A percentile compares a stretch with the other conserved stretches of the same genome.
These are phyloP conservation scores for Ictalurus punctatus DNA, from an alignment of 2,113 vertebrate species.

Conservation along the genomic window DNA sequence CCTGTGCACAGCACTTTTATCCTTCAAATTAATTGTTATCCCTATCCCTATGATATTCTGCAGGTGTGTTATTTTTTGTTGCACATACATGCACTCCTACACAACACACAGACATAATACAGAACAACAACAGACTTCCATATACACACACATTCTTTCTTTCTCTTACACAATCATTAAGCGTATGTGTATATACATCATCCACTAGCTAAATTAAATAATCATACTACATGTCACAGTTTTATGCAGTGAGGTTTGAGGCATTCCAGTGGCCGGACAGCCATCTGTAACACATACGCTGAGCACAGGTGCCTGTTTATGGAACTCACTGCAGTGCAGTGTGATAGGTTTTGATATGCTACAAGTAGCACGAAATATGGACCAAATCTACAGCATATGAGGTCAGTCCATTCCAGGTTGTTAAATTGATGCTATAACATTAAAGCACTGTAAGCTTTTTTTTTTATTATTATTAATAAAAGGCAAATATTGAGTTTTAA, in stretches of 20 bases:
- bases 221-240: slow-evolving; percentile 10
- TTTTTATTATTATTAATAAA: background rate
- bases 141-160: background rate
- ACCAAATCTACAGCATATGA: background rate
- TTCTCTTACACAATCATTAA: background rate
- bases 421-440: background rate
- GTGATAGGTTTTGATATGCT: slow-evolving; percentile 21
- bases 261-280: slow-evolving; percentile 32
- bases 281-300: slow-evolving; percentile 42
- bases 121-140: background rate
- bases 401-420: background rate
- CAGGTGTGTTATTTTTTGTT: background rate
- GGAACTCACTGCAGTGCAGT: slow-evolving; percentile 1
- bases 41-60: background rate
- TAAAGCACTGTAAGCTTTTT: background rate
- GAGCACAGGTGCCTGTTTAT: slow-evolving; percentile 23
- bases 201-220: slow-evolving; percentile 38
- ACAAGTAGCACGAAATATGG: slow-evolving; percentile 34
- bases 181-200: background rate
- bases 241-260: slow-evolving; percentile 26
- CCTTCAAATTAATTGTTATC: too few species aligned
- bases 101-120: background rate
- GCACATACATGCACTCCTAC: background rate
- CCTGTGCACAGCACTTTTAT: too few species aligned
- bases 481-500: background rate